These are phyloP conservation scores for Ploceus nigricollis DNA, from an alignment of 2,113 vertebrate species.

Conservation along the genomic window DNA sequence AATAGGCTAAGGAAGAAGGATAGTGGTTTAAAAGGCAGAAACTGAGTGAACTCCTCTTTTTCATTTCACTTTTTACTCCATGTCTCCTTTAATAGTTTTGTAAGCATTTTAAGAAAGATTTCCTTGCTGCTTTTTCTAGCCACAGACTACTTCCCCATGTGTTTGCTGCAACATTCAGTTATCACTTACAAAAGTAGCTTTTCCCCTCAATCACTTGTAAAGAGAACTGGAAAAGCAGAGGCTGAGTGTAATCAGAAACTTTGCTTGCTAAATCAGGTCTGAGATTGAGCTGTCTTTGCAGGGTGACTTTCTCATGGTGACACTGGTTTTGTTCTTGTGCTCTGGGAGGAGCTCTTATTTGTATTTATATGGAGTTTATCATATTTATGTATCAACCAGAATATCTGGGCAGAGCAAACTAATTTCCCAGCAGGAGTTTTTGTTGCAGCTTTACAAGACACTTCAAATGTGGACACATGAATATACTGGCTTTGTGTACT, in stretches of 20 bases:
- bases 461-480: neutral
- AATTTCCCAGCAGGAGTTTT: neutral
- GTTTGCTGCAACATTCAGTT: neutral
- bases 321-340: neutral
- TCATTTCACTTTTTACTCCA: neutral
- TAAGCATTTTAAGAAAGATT: neutral
- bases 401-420: neutral
- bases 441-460: neutral
- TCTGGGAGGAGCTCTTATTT: neutral
- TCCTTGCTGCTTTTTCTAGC: neutral
- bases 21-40: neutral
- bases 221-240: neutral
- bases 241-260: neutral
- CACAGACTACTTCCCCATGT: neutral
- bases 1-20: neutral
- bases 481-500: neutral
- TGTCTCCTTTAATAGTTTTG: neutral
- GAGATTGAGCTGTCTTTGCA: neutral
- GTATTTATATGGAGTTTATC: neutral
- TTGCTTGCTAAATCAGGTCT: neutral
- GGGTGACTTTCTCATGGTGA: neutral
- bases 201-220: neutral
- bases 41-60: neutral
- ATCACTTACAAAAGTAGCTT: neutral
- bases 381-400: neutral